Evolutionary conservation across 2,113 vertebrate species (phyloP), one percentile per base, ranked within the genome.

Genomic region (Scartelaos histophorus): DNA sequence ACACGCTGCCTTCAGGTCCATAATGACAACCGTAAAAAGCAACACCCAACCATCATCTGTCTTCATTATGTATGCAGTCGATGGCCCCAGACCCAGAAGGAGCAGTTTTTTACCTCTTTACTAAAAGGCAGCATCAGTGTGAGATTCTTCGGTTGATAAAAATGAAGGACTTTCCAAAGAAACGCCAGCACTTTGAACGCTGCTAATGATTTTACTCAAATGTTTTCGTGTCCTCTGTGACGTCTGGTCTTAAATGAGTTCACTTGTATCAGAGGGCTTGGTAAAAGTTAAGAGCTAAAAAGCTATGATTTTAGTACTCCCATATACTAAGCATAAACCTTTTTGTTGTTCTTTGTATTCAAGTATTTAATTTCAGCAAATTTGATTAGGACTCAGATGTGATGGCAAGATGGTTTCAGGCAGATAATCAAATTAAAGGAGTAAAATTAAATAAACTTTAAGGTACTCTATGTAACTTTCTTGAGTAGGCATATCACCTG

Each of bases 21-120:
- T 64, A 60, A 65, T 38, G 9, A 60, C 22, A 19, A 57, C 13
- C 24, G 35, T 16, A 12, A 56, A 2, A 38, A 17, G 58, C 13
- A 56, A 68, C 53, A 76, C 56, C 16, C 4, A 17, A 21, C 67
- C 25, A 62, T 62, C 21, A 51, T 67, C 58, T 62, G 38, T 45
- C 64, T 58, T 38, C 4, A 35, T 38, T 22, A 61, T 43, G 1
- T 13, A 49, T 25, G 17, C 61, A n/a, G 13, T 46, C 47, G n/a
- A 58, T 46, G 3, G 13, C 5, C 35, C 13, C 3, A 58, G 13
- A 60, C n/a, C 7, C 22, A 13, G 25, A 22, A 22, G 62, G 24
- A 76, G 10, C 34, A 57, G 0, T 29, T 45, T 62, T 67, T 29
- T 54, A 7, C 43, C 7, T 13, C 15, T 49, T 19, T 0, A 29